Conservation (phyloP, 2,113 vertebrate genomes). For the Natator depressus region DNA sequence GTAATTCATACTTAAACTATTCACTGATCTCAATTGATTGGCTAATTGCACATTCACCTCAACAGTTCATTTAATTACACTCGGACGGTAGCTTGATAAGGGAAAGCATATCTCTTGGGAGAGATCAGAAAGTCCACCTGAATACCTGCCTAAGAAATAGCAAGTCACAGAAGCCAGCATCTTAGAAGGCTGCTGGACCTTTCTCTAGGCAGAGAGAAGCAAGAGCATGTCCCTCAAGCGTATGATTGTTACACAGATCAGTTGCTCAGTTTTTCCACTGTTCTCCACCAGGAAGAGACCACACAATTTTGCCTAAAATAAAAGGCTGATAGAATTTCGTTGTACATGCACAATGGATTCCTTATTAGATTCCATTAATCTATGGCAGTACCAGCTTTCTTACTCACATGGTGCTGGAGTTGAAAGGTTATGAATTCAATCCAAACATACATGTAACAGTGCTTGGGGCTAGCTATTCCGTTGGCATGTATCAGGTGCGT, state of each 20-base stretch:
- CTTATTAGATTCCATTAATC: not conserved
- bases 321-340: not conserved
- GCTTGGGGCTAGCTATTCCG: not conserved
- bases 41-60: conserved; percentile 71
- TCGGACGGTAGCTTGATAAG: conserved; percentile 66
- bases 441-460: not conserved
- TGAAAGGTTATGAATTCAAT: not conserved
- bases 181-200: not conserved
- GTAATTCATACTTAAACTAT: conserved; percentile 73
- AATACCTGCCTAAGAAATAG: not conserved
- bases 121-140: conserved; percentile 50
- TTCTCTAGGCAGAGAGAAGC: not conserved
- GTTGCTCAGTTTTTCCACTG: not conserved
- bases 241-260: not conserved
- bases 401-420: not conserved
- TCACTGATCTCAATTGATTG: conserved; percentile 53
- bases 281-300: not conserved
- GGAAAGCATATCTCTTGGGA: conserved; percentile 51
- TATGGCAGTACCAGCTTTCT: not conserved
- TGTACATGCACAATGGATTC: not conserved
- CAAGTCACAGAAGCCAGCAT: not conserved
- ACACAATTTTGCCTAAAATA: fast-evolving
- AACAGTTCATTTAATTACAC: conserved; percentile 70
- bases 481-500: not conserved
- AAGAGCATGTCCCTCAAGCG: not conserved